Evolutionary conservation across 2,113 vertebrate species (phyloP), one percentile per base, ranked within the genome.

Genomic region (Nycticebus coucang): DNA sequence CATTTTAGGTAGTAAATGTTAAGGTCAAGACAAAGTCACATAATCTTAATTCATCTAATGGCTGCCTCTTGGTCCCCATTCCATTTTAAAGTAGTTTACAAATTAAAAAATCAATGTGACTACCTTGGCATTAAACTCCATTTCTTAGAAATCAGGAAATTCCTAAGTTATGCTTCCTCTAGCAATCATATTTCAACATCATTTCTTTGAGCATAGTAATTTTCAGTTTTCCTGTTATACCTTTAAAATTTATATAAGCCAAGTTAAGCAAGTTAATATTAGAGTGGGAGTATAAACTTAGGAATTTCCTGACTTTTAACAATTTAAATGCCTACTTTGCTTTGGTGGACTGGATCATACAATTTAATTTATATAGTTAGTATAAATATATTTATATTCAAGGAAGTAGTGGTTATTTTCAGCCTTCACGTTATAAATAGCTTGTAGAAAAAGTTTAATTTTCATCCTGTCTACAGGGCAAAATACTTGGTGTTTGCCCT

Each of bases 61-160:
- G 55, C 19, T 94, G 35, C 35, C 66, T 90, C 30, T 55, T 74
- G 10, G 59, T 92, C 7, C 18, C 24, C 22, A 19, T 59, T 91
- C n/a, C 30, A 57, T 59, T 88, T 92, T 72, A 79, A 94, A 92
- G 72, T 72, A 33, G 19, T 72, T 91, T 66, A 59, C 69, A 94
- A 92, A 33, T 84, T 45, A 37, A 84, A 89, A 92, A 72, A 66
- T 19, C n/a, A 13, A 57, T 33, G 28, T 69, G 57, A 86, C 78
- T 86, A 26, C 35, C 33, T 92, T 85, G 24, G 30, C 37, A 80
- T 85, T 92, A 80, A 85, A 66, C 64, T 62, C 24, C 21, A 15
- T 74, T 90, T 87, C 50, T 89, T 80, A 85, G 79, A 89, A 85
- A 53, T 68, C 41, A 85, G 79, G 84, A 85, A 92, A 96, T 92